A percentile compares a stretch with the other conserved stretches of the same genome.
Conservation (phyloP, 2,113 vertebrate genomes). For the Hippocampus abdominalis region DNA sequence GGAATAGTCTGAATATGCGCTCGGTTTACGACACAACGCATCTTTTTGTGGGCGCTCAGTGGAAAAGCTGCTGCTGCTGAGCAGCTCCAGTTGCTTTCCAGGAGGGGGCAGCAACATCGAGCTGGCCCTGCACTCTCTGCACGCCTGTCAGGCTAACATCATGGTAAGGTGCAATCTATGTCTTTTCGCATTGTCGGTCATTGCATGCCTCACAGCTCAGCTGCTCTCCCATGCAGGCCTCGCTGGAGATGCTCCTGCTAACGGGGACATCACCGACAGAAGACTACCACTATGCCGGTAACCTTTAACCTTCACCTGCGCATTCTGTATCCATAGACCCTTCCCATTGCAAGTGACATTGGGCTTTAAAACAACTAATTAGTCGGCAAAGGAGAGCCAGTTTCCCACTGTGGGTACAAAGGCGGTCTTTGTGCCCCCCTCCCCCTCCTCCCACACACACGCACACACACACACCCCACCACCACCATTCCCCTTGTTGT, state of each 20-base stretch:
- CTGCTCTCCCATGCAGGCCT: constrained; percentile 52
- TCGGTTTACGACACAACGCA: background rate
- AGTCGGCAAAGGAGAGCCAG: constrained; percentile 8
- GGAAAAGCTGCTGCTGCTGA: constrained; percentile 71
- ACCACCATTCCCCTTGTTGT: background rate
- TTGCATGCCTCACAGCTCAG: constrained; percentile 14
- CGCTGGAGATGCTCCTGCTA: constrained; percentile 72
- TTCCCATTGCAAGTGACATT: background rate
- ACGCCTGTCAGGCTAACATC: constrained; percentile 60
- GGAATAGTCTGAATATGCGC: background rate
- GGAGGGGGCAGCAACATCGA: constrained; percentile 76
- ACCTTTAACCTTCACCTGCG: constrained; percentile 22
- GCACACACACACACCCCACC: too few relatives aligned
- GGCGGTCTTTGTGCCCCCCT: constrained; percentile 29
- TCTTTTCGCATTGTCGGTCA: background rate
- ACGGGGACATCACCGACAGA: constrained; percentile 52
- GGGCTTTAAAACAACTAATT: background rate
- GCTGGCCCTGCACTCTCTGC: constrained; percentile 75
- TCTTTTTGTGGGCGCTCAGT: constrained; percentile 50
- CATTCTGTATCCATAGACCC: background rate
- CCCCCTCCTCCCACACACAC: background rate
- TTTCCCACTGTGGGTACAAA: constrained; percentile 25
- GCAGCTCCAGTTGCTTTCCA: constrained; percentile 74
- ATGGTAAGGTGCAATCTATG: constrained; percentile 55
- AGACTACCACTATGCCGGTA: constrained; percentile 76